phyloP scores from a whole-genome alignment of 2,888 invertebrate genomes.

The Agapetus fuscipes region DNA sequence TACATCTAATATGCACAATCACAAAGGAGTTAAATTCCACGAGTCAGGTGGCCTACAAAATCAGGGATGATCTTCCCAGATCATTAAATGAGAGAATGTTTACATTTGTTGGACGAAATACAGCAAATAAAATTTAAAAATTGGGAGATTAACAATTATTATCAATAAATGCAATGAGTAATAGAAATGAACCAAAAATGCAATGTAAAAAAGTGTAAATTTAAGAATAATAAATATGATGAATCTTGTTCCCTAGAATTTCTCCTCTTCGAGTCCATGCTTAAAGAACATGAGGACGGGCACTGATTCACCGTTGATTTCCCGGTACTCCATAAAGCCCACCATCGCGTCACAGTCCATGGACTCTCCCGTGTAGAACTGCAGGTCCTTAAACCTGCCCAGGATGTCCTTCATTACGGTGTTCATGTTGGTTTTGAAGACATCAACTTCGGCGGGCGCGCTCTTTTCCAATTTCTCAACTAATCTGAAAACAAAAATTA shows the following conservation, averaged over 20 bases:
- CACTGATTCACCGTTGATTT: conserved; percentile 68
- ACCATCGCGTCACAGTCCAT: conserved; percentile 93
- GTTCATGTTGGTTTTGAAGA: conserved; percentile 87
- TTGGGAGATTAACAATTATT: not conserved
- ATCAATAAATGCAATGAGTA: conserved; percentile 3
- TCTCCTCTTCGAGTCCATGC: conserved; percentile 91
- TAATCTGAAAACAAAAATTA: conserved; percentile 48
- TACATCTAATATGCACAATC: no score
- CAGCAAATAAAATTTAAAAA: conserved; percentile 1
- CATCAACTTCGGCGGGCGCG: conserved; percentile 73
- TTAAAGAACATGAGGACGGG: conserved; percentile 95
- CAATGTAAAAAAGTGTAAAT: conserved; percentile 2
- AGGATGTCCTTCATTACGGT: conserved; percentile 89
- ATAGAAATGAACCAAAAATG: conserved; percentile 3
- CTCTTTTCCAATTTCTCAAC: conserved; percentile 72
- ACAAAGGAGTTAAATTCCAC: no score
- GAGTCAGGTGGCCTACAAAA: no score
- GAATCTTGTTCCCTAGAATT: conserved; percentile 58
- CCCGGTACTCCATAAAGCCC: conserved; percentile 89
- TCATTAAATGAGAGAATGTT: conserved; percentile 4
- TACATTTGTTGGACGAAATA: conserved; percentile 1
- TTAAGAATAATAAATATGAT: conserved; percentile 1
- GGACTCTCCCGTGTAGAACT: conserved; percentile 87
- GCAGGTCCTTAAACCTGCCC: conserved; percentile 82
- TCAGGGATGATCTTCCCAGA: not conserved